phyloP scores from a whole-genome alignment of 2,113 vertebrate species.

The Gavialis gangeticus region DNA sequence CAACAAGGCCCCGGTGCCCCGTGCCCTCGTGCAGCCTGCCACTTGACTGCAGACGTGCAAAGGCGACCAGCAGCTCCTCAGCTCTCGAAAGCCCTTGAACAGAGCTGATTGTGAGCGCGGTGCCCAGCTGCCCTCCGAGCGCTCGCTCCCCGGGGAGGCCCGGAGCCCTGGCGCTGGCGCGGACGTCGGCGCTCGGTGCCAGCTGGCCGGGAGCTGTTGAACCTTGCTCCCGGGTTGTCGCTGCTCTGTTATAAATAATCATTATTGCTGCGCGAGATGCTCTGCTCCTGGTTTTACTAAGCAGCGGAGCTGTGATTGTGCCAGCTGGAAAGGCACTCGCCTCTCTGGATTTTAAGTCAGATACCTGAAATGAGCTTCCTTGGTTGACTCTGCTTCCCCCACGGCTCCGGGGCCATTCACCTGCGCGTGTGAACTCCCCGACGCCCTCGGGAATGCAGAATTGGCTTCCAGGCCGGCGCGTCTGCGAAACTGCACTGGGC shows the following conservation, averaged over 20 bases:
- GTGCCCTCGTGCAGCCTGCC: fast-evolving
- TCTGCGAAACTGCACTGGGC: neutral
- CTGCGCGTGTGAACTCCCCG: neutral
- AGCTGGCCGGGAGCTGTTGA: neutral
- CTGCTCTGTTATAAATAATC: neutral
- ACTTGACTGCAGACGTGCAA: neutral
- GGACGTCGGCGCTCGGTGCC: fast-evolving
- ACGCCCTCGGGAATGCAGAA: neutral
- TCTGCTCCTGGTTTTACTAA: neutral
- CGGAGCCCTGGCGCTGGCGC: neutral
- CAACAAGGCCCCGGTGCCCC: neutral
- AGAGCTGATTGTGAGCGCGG: too few species aligned
- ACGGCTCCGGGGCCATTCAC: neutral
- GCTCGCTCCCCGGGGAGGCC: neutral
- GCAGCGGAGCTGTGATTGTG: fast-evolving
- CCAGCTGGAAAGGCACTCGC: neutral
- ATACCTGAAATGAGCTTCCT: neutral
- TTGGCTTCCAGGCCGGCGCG: neutral
- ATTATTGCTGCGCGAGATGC: fast-evolving
- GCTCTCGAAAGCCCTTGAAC: too few species aligned
- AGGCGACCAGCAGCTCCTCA: too few species aligned
- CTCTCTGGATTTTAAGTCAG: too few species aligned
- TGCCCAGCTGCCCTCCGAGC: too few species aligned
- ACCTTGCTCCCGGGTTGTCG: fast-evolving
- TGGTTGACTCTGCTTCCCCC: neutral